Percentiles rank a stretch among this genome's conserved stretches.
These are phyloP conservation scores for Standfussiana lucernea DNA, from an alignment of 2,888 invertebrate genomes.

Conservation along the genomic window DNA sequence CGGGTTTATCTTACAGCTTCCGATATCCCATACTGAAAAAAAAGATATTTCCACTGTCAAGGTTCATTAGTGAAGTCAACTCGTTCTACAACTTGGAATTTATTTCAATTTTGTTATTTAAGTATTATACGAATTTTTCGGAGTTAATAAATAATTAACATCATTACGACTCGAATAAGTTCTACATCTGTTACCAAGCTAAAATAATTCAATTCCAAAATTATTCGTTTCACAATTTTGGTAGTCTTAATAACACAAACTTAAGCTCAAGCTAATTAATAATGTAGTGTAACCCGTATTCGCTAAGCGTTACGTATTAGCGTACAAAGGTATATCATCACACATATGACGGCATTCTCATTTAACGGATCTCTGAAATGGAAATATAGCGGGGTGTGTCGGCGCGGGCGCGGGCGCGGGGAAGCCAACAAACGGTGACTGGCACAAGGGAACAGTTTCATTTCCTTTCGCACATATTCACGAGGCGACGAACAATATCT, in stretches of 20 bases:
- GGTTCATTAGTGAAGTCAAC: background rate
- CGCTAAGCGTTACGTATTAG: conserved; percentile 54
- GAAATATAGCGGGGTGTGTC: conserved; percentile 70
- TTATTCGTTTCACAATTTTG: conserved; percentile 29
- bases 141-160: conserved; percentile 4
- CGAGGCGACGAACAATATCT: conserved; percentile 87
- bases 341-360: conserved; percentile 59
- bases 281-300: conserved; percentile 51
- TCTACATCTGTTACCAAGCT: conserved; percentile 29
- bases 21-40: background rate
- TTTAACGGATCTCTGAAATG: conserved; percentile 69
- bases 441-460: conserved; percentile 84
- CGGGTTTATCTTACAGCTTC: background rate
- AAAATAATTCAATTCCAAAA: conserved; percentile 37
- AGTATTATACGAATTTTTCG: background rate
- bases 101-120: background rate
- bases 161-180: background rate
- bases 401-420: conserved; percentile 64
- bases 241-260: conserved; percentile 36
- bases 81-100: background rate
- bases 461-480: conserved; percentile 89
- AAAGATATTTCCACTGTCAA: background rate
- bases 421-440: conserved; percentile 78
- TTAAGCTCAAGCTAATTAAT: conserved; percentile 50
- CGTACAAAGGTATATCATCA: conserved; percentile 58